Conservation (phyloP, 2,113 vertebrate species). For the Anoplopoma fimbria region DNA sequence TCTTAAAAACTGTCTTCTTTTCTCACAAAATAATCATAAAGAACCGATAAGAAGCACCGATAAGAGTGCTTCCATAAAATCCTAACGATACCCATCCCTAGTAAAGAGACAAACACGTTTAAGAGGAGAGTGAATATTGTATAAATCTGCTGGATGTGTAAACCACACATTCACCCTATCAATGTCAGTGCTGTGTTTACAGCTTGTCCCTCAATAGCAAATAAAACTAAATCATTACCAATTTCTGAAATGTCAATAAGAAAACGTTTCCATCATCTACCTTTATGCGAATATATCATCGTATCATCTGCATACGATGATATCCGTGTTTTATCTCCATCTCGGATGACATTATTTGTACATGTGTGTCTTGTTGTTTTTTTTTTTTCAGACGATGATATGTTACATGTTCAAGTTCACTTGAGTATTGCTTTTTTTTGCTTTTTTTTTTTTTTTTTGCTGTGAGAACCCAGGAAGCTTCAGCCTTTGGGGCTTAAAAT, state of each 20-base stretch:
- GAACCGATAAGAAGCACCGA: background rate
- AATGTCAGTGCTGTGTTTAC: too few relatives aligned
- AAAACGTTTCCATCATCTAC: too few relatives aligned
- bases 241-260: too few relatives aligned
- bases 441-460: background rate
- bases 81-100: background rate
- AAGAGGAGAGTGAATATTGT: too few relatives aligned
- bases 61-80: background rate
- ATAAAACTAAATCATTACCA: background rate
- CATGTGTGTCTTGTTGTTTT: background rate
- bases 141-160: too few relatives aligned
- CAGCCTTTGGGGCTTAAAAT: background rate
- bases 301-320: background rate
- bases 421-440: background rate
- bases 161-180: too few relatives aligned
- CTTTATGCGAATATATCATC: background rate
- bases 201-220: too few relatives aligned
- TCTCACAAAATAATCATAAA: background rate
- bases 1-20: background rate
- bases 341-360: too few relatives aligned
- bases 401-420: background rate
- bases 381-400: constrained; percentile 3
- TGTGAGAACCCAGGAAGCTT: background rate
- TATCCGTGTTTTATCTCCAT: background rate
- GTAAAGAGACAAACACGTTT: too few relatives aligned